phyloP scores from a whole-genome alignment of 1,140 invertebrate species.

The Brachionus manjavacas region DNA sequence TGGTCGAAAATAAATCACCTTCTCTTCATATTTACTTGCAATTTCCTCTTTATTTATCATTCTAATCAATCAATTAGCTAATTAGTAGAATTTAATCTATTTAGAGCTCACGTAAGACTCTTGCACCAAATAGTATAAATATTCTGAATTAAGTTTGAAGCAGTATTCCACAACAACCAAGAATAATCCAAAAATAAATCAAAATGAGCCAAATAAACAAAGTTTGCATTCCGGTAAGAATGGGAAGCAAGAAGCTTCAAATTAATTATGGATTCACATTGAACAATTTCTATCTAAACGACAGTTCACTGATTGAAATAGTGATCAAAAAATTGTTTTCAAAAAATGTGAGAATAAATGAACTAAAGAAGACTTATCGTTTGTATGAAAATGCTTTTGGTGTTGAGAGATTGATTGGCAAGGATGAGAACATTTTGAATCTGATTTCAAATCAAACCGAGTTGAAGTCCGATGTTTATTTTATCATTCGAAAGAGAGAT shows the following conservation, averaged over 20 bases:
- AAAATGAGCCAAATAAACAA: conserved; percentile 3
- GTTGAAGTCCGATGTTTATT: not conserved
- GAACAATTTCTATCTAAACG: not conserved
- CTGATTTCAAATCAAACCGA: not conserved
- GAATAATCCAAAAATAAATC: too few species aligned
- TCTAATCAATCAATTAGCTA: conserved; percentile 16
- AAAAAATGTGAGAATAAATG: not conserved
- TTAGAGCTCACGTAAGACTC: not conserved
- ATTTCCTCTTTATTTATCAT: conserved; percentile 17
- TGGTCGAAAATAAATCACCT: not conserved
- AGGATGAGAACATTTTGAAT: conserved; percentile 1
- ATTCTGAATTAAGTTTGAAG: not conserved
- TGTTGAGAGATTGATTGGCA: not conserved
- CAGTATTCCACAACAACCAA: too few species aligned
- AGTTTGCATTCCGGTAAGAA: not conserved
- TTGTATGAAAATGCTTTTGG: conserved; percentile 10
- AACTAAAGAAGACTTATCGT: not conserved
- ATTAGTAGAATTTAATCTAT: not conserved
- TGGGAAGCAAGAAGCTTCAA: not conserved
- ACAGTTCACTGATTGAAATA: not conserved
- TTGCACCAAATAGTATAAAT: not conserved
- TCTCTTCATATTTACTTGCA: conserved; percentile 7
- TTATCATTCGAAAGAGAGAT: not conserved
- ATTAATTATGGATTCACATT: not conserved
- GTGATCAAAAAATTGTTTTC: not conserved